Evolutionary conservation across 1,140 invertebrate species (phyloP), one percentile per base, ranked within the genome.

Genomic region (Ditylenchus dipsaci): DNA sequence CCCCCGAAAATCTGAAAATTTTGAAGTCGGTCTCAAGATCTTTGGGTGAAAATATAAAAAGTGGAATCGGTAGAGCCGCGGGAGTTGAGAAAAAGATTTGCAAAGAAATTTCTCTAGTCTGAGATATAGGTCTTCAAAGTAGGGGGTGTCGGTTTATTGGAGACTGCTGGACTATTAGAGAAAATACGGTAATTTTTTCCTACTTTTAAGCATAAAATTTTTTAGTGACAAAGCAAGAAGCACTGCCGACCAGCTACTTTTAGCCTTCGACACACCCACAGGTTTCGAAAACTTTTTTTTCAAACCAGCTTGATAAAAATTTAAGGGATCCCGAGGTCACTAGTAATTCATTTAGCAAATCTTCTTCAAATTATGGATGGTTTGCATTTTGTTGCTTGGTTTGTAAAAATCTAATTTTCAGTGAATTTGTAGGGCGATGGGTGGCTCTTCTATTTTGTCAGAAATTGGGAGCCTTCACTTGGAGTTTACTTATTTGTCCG

Each of bases 401-500:
- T 38, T 38, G 3, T 11, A 94, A 93, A 0, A 91, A 90, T 73
- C 92, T 91, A 60, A 90, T 92, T 1, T 91, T 91, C 78, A 38
- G 3, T 38, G 33, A 38, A n/a, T 38, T 5, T 38, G 89, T 49
- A 98, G 95, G 95, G 95, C 95, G 0, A 91, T 90, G 73, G 92
- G 92, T 58, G 91, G 93, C 0, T 91, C 91, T 78, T 96, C 93
- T 76, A 98, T 99, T 76, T 86, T 98, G 0, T 93, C 95, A 0
- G 95, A 98, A 86, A 90, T 97, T 80, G 95, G 15, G 15, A 95
- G 94, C 0, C 86, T 99, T 59, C 93, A 97, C 84, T 85, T 98
- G 65, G 96, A 99, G 85, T 97, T 97, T 83, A 87, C 89, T n/a
- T 99, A 97, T 84, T 86, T 99, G 19, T 93, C 91, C 69, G 91